Evolutionary conservation across 2,113 vertebrate genomes (phyloP).

Genomic region (Dinomys branickii): DNA sequence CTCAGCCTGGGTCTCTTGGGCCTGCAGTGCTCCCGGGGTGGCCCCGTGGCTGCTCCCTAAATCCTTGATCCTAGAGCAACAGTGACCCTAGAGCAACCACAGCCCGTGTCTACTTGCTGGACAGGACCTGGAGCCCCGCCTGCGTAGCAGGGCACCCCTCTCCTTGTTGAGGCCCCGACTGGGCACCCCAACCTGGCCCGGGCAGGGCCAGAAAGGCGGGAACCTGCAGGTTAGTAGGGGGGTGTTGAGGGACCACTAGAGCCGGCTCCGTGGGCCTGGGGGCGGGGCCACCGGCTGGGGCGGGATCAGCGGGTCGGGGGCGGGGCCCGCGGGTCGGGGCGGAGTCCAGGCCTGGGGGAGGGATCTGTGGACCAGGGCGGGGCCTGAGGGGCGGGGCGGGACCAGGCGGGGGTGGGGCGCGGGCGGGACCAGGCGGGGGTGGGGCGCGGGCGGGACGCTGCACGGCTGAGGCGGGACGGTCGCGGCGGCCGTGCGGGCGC

Average conservation of each 20-base stretch:
- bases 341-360: not conserved
- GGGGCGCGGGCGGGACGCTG: constrained; percentile 15
- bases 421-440: not conserved
- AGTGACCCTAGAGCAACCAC: too few relatives aligned
- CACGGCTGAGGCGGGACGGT: constrained; percentile 69
- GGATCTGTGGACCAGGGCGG: not conserved
- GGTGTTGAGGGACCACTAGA: not conserved
- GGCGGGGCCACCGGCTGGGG: not conserved
- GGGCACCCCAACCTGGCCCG: not conserved
- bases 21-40: not conserved
- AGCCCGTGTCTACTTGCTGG: not conserved
- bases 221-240: not conserved
- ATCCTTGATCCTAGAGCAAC: not conserved
- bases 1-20: not conserved
- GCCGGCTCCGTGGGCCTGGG: not conserved
- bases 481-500: not conserved
- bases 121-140: not conserved
- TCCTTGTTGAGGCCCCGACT: not conserved
- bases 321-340: not conserved
- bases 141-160: not conserved
- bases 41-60: not conserved
- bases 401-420: not conserved
- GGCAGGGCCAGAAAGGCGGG: not conserved
- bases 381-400: too few relatives aligned
- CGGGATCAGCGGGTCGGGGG: not conserved